Percentiles rank a stretch among this genome's conserved stretches.
Evolutionary conservation across 2,888 invertebrate species (phyloP).

Genomic region (Agelastica alni): DNA sequence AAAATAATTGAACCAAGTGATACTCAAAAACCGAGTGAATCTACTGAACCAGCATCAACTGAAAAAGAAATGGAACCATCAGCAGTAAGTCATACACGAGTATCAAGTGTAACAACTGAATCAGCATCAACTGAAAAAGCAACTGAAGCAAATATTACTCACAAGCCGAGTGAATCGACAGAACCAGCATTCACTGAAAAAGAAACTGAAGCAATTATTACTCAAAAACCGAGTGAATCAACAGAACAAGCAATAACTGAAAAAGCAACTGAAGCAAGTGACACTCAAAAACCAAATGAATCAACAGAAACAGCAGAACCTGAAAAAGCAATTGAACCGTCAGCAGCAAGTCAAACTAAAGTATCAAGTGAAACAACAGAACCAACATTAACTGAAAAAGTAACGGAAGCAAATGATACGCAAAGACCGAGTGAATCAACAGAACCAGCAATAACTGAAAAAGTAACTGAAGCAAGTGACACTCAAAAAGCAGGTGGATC

Average conservation of each 20-base stretch:
- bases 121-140: background rate
- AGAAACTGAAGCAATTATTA: background rate
- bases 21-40: background rate
- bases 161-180: background rate
- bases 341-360: background rate
- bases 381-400: background rate
- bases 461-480: background rate
- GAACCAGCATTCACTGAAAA: background rate
- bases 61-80: too few species aligned
- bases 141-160: background rate
- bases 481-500: background rate
- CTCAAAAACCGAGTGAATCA: background rate
- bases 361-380: slow-evolving; percentile 1
- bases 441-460: slow-evolving; percentile 6
- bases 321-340: too few species aligned
- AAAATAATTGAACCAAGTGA: background rate
- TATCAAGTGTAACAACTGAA: background rate
- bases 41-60: too few species aligned
- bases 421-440: background rate
- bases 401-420: background rate
- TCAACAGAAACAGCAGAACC: too few species aligned
- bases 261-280: background rate
- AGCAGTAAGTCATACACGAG: background rate
- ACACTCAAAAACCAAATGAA: slow-evolving; percentile 15
- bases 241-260: slow-evolving; percentile 1